Percentiles rank a stretch among this genome's conserved stretches.
Evolutionary conservation across 1,140 invertebrate genomes (phyloP).

Genomic region (Cheumatopsyche charites): DNA sequence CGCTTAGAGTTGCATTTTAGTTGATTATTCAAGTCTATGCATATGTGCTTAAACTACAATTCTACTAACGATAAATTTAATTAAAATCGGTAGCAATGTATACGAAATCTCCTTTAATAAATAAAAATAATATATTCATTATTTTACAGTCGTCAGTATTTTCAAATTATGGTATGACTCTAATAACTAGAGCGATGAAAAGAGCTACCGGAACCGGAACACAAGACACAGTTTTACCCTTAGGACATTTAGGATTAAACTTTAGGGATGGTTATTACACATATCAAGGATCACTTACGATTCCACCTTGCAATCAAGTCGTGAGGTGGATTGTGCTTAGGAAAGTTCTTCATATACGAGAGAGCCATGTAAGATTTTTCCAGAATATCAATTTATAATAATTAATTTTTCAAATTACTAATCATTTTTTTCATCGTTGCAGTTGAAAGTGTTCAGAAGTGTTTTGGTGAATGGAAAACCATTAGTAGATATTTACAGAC

Average conservation of each 20-base stretch:
- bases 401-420: constrained; percentile 11
- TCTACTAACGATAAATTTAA: too few relatives aligned
- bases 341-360: constrained; percentile 10
- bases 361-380: constrained; percentile 18
- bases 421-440: constrained; percentile 5
- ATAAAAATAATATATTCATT: constrained; percentile 2
- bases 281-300: constrained; percentile 76
- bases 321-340: constrained; percentile 71
- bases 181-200: constrained; percentile 1
- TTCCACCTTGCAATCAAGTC: constrained; percentile 74
- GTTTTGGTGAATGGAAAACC: constrained; percentile 13
- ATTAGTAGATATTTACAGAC: constrained; percentile 21
- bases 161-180: constrained; percentile 16
- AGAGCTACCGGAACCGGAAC: background rate
- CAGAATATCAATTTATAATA: constrained; percentile 1
- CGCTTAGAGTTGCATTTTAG: too few relatives aligned
- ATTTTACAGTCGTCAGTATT: constrained; percentile 16
- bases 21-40: too few relatives aligned
- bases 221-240: constrained; percentile 18
- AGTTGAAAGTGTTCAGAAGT: constrained; percentile 22
- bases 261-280: constrained; percentile 61
- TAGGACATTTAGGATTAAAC: constrained; percentile 51
- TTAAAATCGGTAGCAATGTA: too few relatives aligned
- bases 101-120: background rate
- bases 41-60: too few relatives aligned